Evolutionary conservation across 2,113 vertebrate genomes (phyloP).

Genomic region (Phyllostomus discolor): DNA sequence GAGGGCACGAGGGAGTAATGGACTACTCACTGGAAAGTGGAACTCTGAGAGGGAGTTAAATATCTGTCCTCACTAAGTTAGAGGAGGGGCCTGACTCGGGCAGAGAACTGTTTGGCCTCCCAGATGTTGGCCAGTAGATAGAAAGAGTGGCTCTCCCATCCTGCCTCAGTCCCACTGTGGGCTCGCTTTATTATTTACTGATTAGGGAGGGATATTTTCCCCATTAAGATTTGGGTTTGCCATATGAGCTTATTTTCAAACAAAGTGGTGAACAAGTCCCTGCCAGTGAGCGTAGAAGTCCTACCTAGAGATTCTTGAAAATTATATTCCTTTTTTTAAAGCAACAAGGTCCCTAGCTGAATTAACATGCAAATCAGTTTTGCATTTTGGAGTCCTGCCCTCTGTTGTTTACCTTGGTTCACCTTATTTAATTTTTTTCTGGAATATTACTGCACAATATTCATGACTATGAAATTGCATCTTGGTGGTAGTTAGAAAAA

Average conservation of each 20-base stretch:
- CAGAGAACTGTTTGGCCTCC: neutral
- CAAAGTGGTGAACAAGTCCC: neutral
- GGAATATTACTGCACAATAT: neutral
- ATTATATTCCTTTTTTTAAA: constrained; percentile 33
- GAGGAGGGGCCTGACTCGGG: neutral
- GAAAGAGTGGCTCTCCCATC: neutral
- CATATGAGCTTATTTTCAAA: neutral
- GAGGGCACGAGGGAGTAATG: neutral
- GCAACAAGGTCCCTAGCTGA: neutral
- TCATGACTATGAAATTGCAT: neutral
- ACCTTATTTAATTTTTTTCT: constrained; percentile 34
- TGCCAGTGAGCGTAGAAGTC: neutral
- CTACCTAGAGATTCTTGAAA: neutral
- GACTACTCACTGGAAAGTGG: neutral
- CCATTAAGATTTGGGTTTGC: neutral
- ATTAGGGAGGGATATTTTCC: neutral
- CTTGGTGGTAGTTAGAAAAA: constrained; percentile 2
- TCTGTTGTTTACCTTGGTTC: neutral
- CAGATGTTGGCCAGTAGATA: neutral
- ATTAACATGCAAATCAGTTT: constrained; percentile 38
- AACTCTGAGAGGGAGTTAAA: neutral
- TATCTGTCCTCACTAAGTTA: neutral
- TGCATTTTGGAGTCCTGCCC: neutral
- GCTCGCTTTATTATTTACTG: neutral
- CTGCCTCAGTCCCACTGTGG: neutral